Percentiles rank a stretch among this genome's conserved stretches.
Conservation (phyloP, 2,888 invertebrate genomes). For the Hartigia nigra region DNA sequence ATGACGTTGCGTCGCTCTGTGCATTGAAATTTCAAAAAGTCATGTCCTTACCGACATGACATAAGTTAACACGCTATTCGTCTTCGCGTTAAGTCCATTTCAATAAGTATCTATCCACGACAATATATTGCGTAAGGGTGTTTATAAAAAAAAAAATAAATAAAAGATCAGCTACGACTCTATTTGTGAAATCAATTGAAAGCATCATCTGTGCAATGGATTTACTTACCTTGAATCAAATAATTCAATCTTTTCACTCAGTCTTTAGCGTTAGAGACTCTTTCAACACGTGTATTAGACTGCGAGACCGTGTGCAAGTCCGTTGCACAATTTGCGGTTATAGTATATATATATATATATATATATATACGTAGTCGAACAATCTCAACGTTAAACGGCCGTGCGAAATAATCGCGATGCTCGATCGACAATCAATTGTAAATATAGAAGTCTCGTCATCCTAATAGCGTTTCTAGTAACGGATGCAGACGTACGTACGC, state of each 20-base stretch:
- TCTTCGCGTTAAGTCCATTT: background rate
- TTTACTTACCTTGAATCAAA: background rate
- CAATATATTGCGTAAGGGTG: background rate
- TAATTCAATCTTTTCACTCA: background rate
- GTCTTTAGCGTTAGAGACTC: background rate
- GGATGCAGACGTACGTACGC: conserved; percentile 29
- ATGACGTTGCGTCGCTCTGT: background rate
- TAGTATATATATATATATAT: background rate
- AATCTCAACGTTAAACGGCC: background rate
- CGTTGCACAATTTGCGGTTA: background rate
- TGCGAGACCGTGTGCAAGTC: background rate
- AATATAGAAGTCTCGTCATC: conserved; percentile 29
- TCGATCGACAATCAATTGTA: conserved; percentile 18
- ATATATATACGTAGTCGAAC: background rate
- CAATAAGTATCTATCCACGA: background rate
- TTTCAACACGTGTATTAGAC: background rate
- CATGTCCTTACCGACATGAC: background rate
- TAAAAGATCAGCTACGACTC: no score
- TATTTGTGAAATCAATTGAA: background rate
- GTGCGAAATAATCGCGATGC: background rate
- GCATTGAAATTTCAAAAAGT: background rate
- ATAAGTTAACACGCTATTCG: no score
- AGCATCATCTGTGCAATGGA: background rate
- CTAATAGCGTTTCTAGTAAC: conserved; percentile 13
- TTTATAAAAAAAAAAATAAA: background rate